These are phyloP conservation scores for Nephila pilipes DNA, from an alignment of 1,140 invertebrate species.

Conservation along the genomic window DNA sequence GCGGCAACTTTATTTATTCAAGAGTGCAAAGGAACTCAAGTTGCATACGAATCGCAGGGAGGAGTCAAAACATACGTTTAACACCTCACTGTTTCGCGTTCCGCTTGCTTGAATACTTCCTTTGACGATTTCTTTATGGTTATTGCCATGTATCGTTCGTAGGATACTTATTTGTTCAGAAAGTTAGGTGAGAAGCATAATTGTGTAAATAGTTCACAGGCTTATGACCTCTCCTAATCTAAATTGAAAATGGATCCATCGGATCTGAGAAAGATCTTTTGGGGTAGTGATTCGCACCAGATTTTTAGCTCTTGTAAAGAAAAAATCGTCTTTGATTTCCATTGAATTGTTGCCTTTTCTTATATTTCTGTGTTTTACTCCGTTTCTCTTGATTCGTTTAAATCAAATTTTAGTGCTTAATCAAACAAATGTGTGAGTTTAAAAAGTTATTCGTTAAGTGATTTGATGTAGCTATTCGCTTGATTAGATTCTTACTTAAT, in stretches of 20 bases:
- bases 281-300: too few species aligned
- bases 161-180: not conserved
- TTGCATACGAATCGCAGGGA: conserved; percentile 63
- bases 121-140: conserved; percentile 39
- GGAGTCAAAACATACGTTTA: conserved; percentile 68
- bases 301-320: too few species aligned
- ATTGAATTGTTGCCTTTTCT: too few species aligned
- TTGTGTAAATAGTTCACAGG: not conserved
- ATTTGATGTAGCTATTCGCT: too few species aligned
- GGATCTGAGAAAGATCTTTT: not conserved
- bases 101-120: conserved; percentile 28
- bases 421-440: too few species aligned
- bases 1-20: conserved; percentile 71
- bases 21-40: conserved; percentile 20
- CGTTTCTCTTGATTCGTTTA: too few species aligned
- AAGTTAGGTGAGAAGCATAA: not conserved
- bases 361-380: too few species aligned
- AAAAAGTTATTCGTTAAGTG: too few species aligned
- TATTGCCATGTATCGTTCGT: not conserved
- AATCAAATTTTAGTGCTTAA: too few species aligned
- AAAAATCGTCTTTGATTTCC: too few species aligned
- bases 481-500: too few species aligned
- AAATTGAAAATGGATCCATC: not conserved
- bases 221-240: not conserved
- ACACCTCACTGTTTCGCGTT: conserved; percentile 35